Evolutionary conservation across 2,888 invertebrate genomes (phyloP).

Genomic region (Plebejus anna): DNA sequence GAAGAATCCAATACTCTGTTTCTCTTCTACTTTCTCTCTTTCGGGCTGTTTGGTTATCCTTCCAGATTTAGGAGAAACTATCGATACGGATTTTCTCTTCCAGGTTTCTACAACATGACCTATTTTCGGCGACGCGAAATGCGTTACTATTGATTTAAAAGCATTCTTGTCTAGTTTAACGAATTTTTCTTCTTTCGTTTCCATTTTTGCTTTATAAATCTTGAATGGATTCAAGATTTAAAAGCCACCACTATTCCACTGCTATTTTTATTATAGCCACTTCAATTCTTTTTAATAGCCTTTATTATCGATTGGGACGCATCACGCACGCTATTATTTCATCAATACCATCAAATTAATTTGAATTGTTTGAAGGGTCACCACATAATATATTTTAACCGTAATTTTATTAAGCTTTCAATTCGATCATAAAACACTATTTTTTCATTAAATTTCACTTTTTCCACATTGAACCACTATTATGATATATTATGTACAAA

Average conservation of each 20-base stretch:
- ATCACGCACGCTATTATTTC: not conserved
- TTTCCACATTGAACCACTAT: not conserved
- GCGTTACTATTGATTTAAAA: conserved; percentile 51
- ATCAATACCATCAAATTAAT: not conserved
- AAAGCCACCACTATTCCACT: not conserved
- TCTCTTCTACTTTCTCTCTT: conserved; percentile 33
- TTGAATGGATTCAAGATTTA: not conserved
- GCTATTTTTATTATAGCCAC: not conserved
- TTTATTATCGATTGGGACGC: not conserved
- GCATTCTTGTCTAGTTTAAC: conserved; percentile 56
- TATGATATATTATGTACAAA: too few species aligned
- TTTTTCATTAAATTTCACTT: not conserved
- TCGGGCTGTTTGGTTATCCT: conserved; percentile 46
- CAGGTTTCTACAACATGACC: conserved; percentile 50
- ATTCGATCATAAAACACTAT: not conserved
- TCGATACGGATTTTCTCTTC: conserved; percentile 61
- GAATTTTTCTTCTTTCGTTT: conserved; percentile 53
- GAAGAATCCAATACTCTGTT: conserved; percentile 49
- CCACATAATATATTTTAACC: not conserved
- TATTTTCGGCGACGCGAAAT: conserved; percentile 47
- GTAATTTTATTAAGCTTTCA: not conserved
- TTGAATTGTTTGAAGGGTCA: not conserved
- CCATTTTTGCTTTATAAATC: conserved; percentile 43
- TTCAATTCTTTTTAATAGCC: not conserved
- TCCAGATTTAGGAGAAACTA: conserved; percentile 64